Conservation (phyloP, 2,888 invertebrate species). For the Phania funesta region DNA sequence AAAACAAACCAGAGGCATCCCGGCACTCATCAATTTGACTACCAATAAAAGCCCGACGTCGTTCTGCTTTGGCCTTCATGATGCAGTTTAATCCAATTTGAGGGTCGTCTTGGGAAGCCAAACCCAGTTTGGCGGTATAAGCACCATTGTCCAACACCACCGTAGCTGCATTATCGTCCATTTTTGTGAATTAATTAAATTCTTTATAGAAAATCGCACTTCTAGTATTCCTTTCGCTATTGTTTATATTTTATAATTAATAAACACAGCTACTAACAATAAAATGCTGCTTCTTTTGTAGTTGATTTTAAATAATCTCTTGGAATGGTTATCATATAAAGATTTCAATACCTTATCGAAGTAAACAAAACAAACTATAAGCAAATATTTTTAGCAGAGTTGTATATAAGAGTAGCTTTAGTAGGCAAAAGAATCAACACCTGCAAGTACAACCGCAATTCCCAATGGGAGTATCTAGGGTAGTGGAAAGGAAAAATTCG, state of each 20-base stretch:
- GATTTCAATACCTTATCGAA: not conserved
- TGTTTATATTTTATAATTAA: not conserved
- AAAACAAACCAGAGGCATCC: constrained; percentile 96
- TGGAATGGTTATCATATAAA: not conserved
- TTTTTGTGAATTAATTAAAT: constrained; percentile 16
- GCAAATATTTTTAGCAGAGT: too few relatives aligned
- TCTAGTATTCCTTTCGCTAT: not conserved
- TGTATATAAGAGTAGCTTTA: too few relatives aligned
- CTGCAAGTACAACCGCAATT: too few relatives aligned
- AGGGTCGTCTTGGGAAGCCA: constrained; percentile 85
- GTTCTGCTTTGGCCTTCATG: constrained; percentile 98
- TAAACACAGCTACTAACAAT: constrained; percentile 6
- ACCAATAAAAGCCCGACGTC: constrained; percentile 95
- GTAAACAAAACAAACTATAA: too few relatives aligned
- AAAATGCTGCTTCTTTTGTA: constrained; percentile 10
- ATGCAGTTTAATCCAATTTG: constrained; percentile 95
- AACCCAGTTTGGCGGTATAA: constrained; percentile 92
- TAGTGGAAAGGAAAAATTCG: too few relatives aligned
- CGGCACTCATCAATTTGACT: constrained; percentile 97
- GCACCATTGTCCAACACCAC: constrained; percentile 93
- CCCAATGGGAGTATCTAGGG: too few relatives aligned
- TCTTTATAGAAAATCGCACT: not conserved
- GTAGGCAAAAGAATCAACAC: too few relatives aligned
- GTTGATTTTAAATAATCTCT: not conserved
- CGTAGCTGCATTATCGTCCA: constrained; percentile 69